Conservation (phyloP, 2,797 vertebrate species). For the Danio choprae region DNA sequence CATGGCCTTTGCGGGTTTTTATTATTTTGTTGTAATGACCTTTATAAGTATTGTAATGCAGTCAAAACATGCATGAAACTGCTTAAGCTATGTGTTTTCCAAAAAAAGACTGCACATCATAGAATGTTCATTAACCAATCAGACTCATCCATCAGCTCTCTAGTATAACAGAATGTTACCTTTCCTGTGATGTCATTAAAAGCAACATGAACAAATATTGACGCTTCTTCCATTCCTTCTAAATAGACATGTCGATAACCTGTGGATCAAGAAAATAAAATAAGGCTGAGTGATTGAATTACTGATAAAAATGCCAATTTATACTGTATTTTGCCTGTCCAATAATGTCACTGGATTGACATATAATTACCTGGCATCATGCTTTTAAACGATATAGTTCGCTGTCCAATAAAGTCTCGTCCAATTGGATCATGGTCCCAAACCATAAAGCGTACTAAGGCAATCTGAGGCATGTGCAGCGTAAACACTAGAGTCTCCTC, state of each 20-base stretch:
- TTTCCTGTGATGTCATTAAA: constrained; percentile 89
- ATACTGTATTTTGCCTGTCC: background rate
- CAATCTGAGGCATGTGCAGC: constrained; percentile 90
- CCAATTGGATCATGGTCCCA: constrained; percentile 97
- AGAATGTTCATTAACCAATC: no score
- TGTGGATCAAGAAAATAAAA: constrained; percentile 60
- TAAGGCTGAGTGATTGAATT: background rate
- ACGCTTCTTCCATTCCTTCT: constrained; percentile 95
- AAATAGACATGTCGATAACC: constrained; percentile 96
- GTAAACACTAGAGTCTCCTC: constrained; percentile 95
- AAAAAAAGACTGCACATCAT: no score
- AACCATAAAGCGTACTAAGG: constrained; percentile 92
- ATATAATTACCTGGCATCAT: constrained; percentile 90
- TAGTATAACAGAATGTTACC: constrained; percentile 74
- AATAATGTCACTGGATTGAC: background rate
- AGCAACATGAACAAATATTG: constrained; percentile 93
- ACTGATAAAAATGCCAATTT: background rate
- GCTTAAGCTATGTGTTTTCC: no score
- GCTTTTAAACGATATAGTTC: constrained; percentile 91
- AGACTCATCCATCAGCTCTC: no score
- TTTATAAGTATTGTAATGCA: no score
- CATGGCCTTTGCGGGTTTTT: no score
- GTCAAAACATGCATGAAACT: no score
- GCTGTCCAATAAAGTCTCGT: constrained; percentile 94
- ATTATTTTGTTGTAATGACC: no score